phyloP scores from a whole-genome alignment of 1,140 invertebrate genomes.

The Phocides pigmalion region DNA sequence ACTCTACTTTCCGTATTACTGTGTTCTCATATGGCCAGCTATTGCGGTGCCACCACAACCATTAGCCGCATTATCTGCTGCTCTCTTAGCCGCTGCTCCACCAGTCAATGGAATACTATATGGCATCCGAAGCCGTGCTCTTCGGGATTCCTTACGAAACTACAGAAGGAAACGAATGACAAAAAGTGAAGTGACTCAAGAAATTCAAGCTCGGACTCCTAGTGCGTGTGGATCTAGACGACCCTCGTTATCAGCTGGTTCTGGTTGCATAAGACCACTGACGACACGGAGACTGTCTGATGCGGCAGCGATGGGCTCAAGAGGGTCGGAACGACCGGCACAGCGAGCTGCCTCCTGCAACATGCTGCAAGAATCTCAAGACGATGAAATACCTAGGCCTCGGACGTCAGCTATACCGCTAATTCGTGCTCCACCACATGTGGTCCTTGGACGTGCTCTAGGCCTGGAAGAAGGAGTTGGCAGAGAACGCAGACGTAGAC shows the following conservation, averaged over 20 bases:
- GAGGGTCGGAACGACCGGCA: constrained; percentile 70
- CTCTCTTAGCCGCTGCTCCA: constrained; percentile 87
- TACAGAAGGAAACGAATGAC: constrained; percentile 92
- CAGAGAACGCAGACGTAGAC: constrained; percentile 73
- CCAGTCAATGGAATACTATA: constrained; percentile 90
- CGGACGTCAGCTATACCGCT: constrained; percentile 72
- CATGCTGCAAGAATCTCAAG: constrained; percentile 81
- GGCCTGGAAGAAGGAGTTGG: constrained; percentile 72
- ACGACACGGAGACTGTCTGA: constrained; percentile 87
- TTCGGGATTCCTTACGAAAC: constrained; percentile 89
- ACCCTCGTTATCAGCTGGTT: constrained; percentile 87
- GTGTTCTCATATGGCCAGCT: constrained; percentile 88
- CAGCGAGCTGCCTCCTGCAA: constrained; percentile 78
- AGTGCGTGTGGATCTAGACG: constrained; percentile 89
- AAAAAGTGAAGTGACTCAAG: constrained; percentile 90
- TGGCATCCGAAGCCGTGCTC: constrained; percentile 89
- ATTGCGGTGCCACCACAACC: constrained; percentile 78
- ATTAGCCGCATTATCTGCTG: constrained; percentile 85
- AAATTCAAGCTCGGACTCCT: constrained; percentile 91
- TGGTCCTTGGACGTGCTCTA: constrained; percentile 84
- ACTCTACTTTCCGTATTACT: constrained; percentile 90
- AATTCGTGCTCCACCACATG: constrained; percentile 79
- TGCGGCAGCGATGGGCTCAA: constrained; percentile 84
- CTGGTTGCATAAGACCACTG: constrained; percentile 85
- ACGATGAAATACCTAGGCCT: constrained; percentile 71